Evolutionary conservation across 1,140 invertebrate species (phyloP), one percentile per base, ranked within the genome.

Genomic region (Brachystomella parvula): DNA sequence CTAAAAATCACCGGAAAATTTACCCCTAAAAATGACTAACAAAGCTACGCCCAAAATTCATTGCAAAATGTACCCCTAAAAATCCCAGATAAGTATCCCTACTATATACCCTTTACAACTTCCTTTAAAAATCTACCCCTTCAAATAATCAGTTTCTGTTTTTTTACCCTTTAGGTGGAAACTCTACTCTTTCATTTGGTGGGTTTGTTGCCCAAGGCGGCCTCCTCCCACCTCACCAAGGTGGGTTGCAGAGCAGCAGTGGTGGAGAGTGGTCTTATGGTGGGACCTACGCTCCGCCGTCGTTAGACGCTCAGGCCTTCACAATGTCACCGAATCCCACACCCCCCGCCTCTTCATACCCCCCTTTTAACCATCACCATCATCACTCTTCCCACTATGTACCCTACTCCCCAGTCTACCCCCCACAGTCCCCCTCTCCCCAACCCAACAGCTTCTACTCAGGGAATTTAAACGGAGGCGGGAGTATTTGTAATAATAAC

Each of bases 261-360:
- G n/a, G n/a, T n/a, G n/a, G n/a, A n/a, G 71, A 72, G 2, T 72
- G 70, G 70, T 31, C 67, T 31, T 69, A 69, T 56, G 64, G 56
- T 12, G 31, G 28, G 1, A 30, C 67, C 0, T 57, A 62, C 17
- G 19, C 60, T 3, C 32, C 59, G 26, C n/a, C 6, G n/a, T 53
- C 47, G 17, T 21, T n/a, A 15, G 59, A 29, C 31, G 61, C 3
- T 61, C 63, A 56, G 61, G 65, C 24, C 30, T 53, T 3, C 12
- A 53, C 49, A 53, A 15, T 24, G n/a, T 26, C 59, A 29, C 6
- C 19, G 3, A 28, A 49, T 30, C 68, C 58, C 26, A 66, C 60
- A 26, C 35, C 65, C 1, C 39, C 62, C 12, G 57, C n/a, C 47
- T 31, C 44, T 9, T 32, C 59, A 19, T n/a, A n/a, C n/a, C 64